Conservation (phyloP, 2,113 vertebrate genomes). For the Porphyrio hochstetteri region DNA sequence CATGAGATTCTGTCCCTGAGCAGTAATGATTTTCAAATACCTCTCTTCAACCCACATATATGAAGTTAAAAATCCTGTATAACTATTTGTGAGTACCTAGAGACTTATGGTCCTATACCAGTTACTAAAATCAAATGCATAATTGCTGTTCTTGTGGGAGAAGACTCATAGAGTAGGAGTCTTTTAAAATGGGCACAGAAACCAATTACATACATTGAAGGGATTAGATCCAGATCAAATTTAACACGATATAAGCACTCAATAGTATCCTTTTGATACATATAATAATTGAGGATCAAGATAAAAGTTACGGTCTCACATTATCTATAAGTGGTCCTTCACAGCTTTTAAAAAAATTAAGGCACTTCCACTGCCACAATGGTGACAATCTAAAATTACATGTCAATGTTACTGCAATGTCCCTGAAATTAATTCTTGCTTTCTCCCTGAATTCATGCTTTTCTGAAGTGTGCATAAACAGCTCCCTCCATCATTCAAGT, state of each 20-base stretch:
- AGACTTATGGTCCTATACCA: background rate
- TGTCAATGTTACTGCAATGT: background rate
- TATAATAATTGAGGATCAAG: constrained; percentile 53
- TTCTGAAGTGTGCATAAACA: background rate
- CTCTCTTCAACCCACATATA: background rate
- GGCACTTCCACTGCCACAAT: background rate
- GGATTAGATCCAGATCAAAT: constrained; percentile 57
- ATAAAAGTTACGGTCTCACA: constrained; percentile 35
- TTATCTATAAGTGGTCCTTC: constrained; percentile 63
- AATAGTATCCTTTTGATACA: constrained; percentile 2
- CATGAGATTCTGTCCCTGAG: background rate
- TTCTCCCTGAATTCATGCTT: background rate
- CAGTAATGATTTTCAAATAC: constrained; percentile 17
- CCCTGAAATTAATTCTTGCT: background rate
- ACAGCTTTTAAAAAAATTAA: constrained; percentile 18
- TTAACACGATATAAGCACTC: constrained; percentile 7
- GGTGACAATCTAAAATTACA: constrained; percentile 24
- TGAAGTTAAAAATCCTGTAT: background rate
- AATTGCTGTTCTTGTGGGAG: constrained; percentile 47
- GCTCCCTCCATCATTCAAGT: background rate
- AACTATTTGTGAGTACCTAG: constrained; percentile 29
- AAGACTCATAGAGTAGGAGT: constrained; percentile 32
- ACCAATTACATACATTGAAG: constrained; percentile 41
- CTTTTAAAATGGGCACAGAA: constrained; percentile 51
- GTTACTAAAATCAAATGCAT: constrained; percentile 41